A percentile compares a stretch with the other conserved stretches of the same genome.
Evolutionary conservation across 92 coral and sea anemone genomes (phyloP).

Genomic region (Epizoanthus stellaris): DNA sequence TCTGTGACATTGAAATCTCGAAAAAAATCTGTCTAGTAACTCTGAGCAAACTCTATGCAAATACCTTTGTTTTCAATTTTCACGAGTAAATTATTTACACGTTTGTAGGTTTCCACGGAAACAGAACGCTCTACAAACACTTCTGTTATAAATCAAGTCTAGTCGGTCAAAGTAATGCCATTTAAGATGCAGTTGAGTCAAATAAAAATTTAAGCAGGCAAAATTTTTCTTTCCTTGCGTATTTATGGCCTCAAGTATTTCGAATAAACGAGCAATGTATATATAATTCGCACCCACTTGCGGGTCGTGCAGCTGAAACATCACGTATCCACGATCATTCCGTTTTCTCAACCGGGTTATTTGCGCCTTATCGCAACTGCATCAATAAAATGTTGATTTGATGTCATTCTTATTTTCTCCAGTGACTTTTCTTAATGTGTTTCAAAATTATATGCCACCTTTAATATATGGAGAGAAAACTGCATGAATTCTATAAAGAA

Average conservation of each 20-base stretch:
- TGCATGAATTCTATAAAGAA: neutral
- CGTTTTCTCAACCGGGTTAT: neutral
- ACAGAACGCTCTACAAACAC: neutral
- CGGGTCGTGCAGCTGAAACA: neutral
- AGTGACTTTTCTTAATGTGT: neutral
- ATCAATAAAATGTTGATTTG: neutral
- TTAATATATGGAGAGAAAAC: neutral
- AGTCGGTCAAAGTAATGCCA: too few species aligned
- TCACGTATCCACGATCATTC: neutral
- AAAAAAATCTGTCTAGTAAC: neutral
- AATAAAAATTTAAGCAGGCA: too few species aligned
- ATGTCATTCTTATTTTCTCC: neutral
- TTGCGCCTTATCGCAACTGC: neutral
- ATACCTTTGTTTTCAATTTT: too few species aligned
- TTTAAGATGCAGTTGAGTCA: too few species aligned
- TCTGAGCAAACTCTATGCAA: neutral
- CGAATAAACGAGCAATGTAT: too few species aligned
- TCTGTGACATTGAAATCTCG: neutral
- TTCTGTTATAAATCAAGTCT: too few species aligned
- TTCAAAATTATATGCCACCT: neutral
- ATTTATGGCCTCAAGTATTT: too few species aligned
- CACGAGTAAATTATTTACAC: slow-evolving; percentile 22
- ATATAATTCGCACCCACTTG: too few species aligned
- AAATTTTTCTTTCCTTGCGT: too few species aligned
- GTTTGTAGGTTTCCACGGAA: neutral